These are phyloP conservation scores for Cotesia vestalis DNA, from an alignment of 1,140 invertebrate genomes.

Conservation along the genomic window DNA sequence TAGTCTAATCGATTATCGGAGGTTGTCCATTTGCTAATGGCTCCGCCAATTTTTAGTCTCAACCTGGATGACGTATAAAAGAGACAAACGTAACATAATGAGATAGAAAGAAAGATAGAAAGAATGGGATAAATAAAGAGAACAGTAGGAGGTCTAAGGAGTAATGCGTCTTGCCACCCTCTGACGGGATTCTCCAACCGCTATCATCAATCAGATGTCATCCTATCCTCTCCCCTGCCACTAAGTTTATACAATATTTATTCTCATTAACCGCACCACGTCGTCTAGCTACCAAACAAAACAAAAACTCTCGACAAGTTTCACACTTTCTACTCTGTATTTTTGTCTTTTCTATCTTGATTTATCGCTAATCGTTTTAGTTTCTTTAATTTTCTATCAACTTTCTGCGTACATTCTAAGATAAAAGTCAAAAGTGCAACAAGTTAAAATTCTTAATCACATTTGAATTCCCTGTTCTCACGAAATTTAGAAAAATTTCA, in stretches of 20 bases:
- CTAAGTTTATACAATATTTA: slow-evolving; percentile 66
- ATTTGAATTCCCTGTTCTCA: too few species aligned
- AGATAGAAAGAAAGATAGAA: neutral
- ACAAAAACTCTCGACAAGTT: slow-evolving; percentile 18
- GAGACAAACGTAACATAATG: neutral
- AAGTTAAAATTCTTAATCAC: too few species aligned
- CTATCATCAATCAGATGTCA: slow-evolving; percentile 63
- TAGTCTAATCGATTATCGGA: slow-evolving; percentile 35
- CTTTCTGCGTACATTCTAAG: too few species aligned
- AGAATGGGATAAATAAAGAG: slow-evolving; percentile 24
- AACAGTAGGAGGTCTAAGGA: slow-evolving; percentile 57
- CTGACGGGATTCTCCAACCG: slow-evolving; percentile 51
- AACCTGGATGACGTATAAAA: slow-evolving; percentile 19
- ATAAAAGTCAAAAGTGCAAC: too few species aligned
- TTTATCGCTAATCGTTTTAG: neutral
- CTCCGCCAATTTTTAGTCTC: slow-evolving; percentile 16
- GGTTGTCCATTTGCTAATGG: slow-evolving; percentile 31
- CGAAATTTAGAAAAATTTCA: neutral
- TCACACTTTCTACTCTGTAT: neutral
- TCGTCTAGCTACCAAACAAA: slow-evolving; percentile 11
- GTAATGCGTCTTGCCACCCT: slow-evolving; percentile 66
- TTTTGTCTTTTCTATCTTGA: neutral
- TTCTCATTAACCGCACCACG: slow-evolving; percentile 61
- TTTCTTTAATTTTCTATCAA: neutral
- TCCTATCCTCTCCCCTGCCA: slow-evolving; percentile 37